phyloP scores from a whole-genome alignment of 2,888 invertebrate species.

The Sipha maydis region DNA sequence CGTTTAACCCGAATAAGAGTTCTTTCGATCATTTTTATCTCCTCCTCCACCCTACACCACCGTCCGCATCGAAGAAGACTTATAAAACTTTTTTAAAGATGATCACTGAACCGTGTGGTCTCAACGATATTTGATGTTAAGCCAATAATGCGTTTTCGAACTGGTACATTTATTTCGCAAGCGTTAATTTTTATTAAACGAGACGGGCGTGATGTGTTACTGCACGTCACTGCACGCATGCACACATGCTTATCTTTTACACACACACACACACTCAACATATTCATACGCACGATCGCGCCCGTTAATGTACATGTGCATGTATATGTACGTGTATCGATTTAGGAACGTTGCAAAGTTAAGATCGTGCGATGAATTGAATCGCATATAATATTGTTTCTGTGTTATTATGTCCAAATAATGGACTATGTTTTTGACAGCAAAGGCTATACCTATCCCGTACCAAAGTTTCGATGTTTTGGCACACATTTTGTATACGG shows the following conservation, averaged over 20 bases:
- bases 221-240: not conserved
- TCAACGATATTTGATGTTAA: slow-evolving; percentile 3
- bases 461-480: not conserved
- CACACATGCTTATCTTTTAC: not conserved
- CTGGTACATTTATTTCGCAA: slow-evolving; percentile 27
- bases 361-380: not conserved
- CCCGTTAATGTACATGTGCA: not conserved
- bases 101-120: slow-evolving; percentile 2
- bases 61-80: not conserved
- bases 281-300: too few species aligned
- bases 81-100: not conserved
- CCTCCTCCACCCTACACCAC: not conserved
- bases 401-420: not conserved
- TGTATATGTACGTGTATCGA: not conserved
- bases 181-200: slow-evolving; percentile 12
- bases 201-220: not conserved
- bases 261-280: too few species aligned
- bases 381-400: not conserved
- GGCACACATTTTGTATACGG: not conserved
- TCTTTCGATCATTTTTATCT: not conserved
- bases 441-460: not conserved
- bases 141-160: slow-evolving; percentile 26
- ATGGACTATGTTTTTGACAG: not conserved
- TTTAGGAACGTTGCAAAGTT: not conserved
- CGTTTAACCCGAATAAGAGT: not conserved